Base-by-base conservation (phyloP, 1,140 invertebrate genomes). In the Rhagoletis pomonella region DNA sequence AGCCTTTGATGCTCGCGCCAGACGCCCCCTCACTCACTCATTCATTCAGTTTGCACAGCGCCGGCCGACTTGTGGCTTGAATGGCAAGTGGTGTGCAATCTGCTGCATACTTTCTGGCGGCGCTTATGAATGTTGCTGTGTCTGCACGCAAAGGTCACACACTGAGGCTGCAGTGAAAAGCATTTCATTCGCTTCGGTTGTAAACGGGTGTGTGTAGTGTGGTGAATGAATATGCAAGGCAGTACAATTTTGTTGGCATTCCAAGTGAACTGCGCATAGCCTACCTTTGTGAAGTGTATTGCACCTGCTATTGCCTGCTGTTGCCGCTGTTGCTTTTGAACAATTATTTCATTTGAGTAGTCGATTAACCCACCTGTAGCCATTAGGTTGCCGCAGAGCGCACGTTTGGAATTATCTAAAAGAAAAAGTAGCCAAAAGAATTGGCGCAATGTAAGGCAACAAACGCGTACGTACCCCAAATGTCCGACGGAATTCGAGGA, bases 361-460 rank as follows among this genome's bases (percentile, higher is more conserved):
- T 81, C 73, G 73, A 81, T 81, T 81, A 81, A 62, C 47, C 73
- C 55, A 55, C 73, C 73, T 81, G 73, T n/a, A 42, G 73, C 73
- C 4, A 10, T 19, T 50, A 77, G 55, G 44, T 77, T 29, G 73
- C 44, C 17, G 29, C 9, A 67, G 17, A 62, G 12, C 12, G 17
- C 60, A 29, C 29, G 60, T 14, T 62, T 62, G 17, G 60, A 67
- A 39, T 62, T n/a, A 14, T 4, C n/a, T 62, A 14, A 62, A 14
- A 62, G 4, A 62, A 5, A 62, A 4, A 5, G 9, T 62, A 14
- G 9, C 12, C 60, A 14, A 9, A 42, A 50, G 47, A 47, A 77
- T 50, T 39, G 42, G 17, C 9, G 44, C 67, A 29, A 47, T 10
- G 17, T 19, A 17, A 50, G n/a, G 73, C 17, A n/a, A n/a, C n/a